Conservation (phyloP, 2,797 vertebrate genomes). For the Molothrus aeneus region DNA sequence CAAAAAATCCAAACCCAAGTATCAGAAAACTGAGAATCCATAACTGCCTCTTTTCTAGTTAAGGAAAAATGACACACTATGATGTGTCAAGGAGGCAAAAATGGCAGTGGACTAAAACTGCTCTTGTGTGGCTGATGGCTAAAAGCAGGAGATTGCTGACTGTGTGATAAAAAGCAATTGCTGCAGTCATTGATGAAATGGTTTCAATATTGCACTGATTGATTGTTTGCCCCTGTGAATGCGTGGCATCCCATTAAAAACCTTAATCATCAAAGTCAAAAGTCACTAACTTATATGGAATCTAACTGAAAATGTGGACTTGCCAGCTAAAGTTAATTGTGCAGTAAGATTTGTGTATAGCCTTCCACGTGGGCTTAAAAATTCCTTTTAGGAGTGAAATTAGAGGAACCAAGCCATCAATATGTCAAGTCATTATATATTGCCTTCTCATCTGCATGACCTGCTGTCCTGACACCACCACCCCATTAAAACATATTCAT, state of each 20-base stretch:
- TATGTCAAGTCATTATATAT: not conserved
- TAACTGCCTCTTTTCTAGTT: not conserved
- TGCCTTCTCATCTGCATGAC: not conserved
- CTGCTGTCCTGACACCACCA: not conserved
- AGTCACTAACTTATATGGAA: not conserved
- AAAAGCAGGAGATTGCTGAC: slow-evolving; percentile 7
- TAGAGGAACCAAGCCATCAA: not conserved
- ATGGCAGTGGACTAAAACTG: not conserved
- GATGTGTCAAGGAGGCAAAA: not conserved
- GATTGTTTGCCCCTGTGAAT: not conserved
- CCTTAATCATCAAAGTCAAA: slow-evolving; percentile 28
- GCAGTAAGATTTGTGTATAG: not conserved
- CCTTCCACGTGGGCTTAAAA: not conserved
- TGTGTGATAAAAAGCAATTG: slow-evolving; percentile 1
- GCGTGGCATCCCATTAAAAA: not conserved
- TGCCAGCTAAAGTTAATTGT: not conserved
- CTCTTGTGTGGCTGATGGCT: not conserved
- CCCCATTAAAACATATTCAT: not conserved
- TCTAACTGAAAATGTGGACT: not conserved
- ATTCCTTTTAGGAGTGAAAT: not conserved
- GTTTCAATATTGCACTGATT: slow-evolving; percentile 27
- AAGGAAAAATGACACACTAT: not conserved
- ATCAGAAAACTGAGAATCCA: not conserved
- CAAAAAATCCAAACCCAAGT: not conserved
- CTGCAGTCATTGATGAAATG: not conserved